Evolutionary conservation across 2,797 vertebrate species (phyloP).

Genomic region (Lycodopsis pacificus): DNA sequence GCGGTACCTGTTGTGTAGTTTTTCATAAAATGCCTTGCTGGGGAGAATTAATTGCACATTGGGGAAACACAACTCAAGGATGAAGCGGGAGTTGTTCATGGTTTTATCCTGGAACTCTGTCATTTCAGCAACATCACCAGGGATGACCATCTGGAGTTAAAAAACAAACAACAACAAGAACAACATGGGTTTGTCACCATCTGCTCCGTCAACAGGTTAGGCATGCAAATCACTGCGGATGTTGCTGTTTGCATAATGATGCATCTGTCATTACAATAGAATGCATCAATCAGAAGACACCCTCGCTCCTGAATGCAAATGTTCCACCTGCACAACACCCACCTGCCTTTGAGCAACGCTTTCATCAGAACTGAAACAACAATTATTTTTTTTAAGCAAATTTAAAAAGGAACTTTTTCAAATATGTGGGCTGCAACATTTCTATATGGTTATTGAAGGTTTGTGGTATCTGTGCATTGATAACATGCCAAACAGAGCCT

Average conservation of each 20-base stretch:
- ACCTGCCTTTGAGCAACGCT: conserved; percentile 9
- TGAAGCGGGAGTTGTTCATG: conserved; percentile 94
- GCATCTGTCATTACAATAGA: conserved; percentile 28
- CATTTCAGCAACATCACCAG: conserved; percentile 95
- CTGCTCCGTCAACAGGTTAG: conserved; percentile 32
- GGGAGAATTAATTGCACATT: conserved; percentile 91
- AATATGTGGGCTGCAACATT: neutral
- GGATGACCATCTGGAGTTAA: conserved; percentile 94
- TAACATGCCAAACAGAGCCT: neutral
- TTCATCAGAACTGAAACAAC: neutral
- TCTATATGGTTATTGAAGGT: neutral
- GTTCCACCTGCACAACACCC: conserved; percentile 23
- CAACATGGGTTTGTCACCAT: neutral
- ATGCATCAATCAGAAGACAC: conserved; percentile 16
- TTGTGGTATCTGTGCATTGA: neutral
- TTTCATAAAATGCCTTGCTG: conserved; percentile 95
- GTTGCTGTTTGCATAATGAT: conserved; percentile 56
- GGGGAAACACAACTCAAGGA: conserved; percentile 92
- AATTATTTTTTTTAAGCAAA: neutral
- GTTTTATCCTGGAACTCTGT: conserved; percentile 98
- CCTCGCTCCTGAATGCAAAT: conserved; percentile 63
- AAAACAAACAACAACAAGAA: conserved; percentile 27
- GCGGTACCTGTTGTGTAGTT: conserved; percentile 93
- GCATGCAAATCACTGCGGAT: conserved; percentile 44
- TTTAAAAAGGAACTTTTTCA: neutral